Conservation (phyloP, 2,888 invertebrate genomes). For the Leptopilina syphax region DNA sequence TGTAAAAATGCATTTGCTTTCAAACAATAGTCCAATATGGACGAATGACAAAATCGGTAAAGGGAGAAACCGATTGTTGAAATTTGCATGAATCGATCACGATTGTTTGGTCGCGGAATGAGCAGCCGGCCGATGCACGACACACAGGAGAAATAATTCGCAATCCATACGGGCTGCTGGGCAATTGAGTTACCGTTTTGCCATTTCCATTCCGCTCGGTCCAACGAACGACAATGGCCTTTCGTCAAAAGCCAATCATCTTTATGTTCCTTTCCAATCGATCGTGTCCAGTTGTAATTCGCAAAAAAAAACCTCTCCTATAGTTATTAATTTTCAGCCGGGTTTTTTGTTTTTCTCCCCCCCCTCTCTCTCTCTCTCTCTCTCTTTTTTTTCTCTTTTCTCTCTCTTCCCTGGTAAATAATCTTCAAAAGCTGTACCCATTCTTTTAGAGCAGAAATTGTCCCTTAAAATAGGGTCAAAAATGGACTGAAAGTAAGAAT, state of each 20-base stretch:
- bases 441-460: no score
- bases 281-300: slow-evolving; percentile 29
- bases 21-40: slow-evolving; percentile 67
- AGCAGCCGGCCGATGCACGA: slow-evolving; percentile 61
- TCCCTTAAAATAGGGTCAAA: no score
- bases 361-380: not conserved
- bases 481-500: no score
- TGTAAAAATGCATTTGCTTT: slow-evolving; percentile 57
- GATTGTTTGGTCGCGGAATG: slow-evolving; percentile 72
- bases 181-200: slow-evolving; percentile 74
- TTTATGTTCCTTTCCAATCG: slow-evolving; percentile 59
- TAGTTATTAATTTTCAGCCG: slow-evolving; percentile 12
- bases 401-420: no score
- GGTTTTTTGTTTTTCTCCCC: not conserved
- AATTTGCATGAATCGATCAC: slow-evolving; percentile 76
- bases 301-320: slow-evolving; percentile 14
- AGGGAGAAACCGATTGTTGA: slow-evolving; percentile 69
- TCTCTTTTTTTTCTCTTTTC: no score
- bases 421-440: no score
- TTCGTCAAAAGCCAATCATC: slow-evolving; percentile 72
- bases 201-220: slow-evolving; percentile 75
- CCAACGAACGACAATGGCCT: slow-evolving; percentile 72
- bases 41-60: slow-evolving; percentile 65
- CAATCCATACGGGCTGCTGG: slow-evolving; percentile 69
- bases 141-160: slow-evolving; percentile 71